Conservation (phyloP, 2,113 vertebrate genomes). For the Gopherus flavomarginatus region DNA sequence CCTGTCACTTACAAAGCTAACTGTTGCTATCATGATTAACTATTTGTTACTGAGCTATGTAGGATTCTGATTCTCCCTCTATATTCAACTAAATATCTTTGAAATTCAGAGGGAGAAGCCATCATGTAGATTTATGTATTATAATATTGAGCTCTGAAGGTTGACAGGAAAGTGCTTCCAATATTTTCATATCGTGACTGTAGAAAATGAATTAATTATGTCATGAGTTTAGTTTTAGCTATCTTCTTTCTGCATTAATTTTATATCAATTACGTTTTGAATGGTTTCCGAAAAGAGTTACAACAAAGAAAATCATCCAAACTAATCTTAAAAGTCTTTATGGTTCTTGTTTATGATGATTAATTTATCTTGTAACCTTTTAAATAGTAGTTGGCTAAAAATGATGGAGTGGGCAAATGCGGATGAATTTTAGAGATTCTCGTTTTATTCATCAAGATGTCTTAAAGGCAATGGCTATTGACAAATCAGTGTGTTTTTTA, state of each 20-base stretch:
- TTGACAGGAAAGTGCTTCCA: background rate
- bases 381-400: background rate
- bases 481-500: background rate
- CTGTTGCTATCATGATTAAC: conserved; percentile 36
- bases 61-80: background rate
- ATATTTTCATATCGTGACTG: background rate
- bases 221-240: background rate
- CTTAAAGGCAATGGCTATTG: background rate
- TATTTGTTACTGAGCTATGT: background rate
- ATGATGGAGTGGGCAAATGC: background rate
- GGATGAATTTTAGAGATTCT: background rate
- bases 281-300: background rate
- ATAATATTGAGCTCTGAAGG: background rate
- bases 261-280: background rate
- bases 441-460: background rate
- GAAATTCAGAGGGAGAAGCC: background rate
- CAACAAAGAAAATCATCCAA: background rate
- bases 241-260: background rate
- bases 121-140: background rate
- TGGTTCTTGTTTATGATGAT: background rate
- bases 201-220: background rate
- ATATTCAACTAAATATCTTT: background rate
- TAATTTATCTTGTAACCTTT: background rate
- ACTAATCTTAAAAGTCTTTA: background rate
- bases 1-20: background rate